Evolutionary conservation across 2,888 invertebrate species (phyloP), one percentile per base, ranked within the genome.

Genomic region (Alentia gelatinosa): DNA sequence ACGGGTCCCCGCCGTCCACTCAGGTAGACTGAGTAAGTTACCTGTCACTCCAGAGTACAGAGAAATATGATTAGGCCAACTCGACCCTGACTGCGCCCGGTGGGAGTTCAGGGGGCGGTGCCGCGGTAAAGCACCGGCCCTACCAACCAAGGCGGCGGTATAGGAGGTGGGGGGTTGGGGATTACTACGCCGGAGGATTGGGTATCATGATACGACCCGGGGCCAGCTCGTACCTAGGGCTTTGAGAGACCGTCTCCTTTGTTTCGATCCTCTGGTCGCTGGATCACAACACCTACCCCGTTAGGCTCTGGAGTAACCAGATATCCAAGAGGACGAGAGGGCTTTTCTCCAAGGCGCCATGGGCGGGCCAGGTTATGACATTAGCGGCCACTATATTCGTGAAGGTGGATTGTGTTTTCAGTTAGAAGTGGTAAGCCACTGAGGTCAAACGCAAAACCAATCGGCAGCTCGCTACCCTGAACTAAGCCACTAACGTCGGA

Each of bases 201-300:
- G 68, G 68, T 68, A 30, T 68, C 68, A 68, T 68, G 68, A 68
- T 68, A 68, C 33, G 68, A 68, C 68, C 30, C 30, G 33, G 68
- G 33, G 30, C 68, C 56, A 56, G n/a, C 56, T 9, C 3, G 56
- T 56, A n/a, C 56, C 56, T n/a, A n/a, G 56, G 5, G 56, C 56
- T 56, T 5, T 7, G 56, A n/a, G 56, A n/a, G 56, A 56, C 23
- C n/a, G 56, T 19, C 56, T 56, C 56, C 19, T 56, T 56, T 56
- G 56, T n/a, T 56, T 56, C 19, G 56, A 56, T 56, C 56, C 56
- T n/a, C 56, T 56, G 56, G 23, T n/a, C 56, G n/a, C n/a, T 56
- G 56, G 56, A 56, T 56, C 56, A 56, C 56, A n/a, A 56, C 56
- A 56, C 56, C 56, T 56, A 56, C 56, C 56, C 56, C 56, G n/a